Evolutionary conservation across 1,140 invertebrate species (phyloP).

Genomic region (Manduca sexta): DNA sequence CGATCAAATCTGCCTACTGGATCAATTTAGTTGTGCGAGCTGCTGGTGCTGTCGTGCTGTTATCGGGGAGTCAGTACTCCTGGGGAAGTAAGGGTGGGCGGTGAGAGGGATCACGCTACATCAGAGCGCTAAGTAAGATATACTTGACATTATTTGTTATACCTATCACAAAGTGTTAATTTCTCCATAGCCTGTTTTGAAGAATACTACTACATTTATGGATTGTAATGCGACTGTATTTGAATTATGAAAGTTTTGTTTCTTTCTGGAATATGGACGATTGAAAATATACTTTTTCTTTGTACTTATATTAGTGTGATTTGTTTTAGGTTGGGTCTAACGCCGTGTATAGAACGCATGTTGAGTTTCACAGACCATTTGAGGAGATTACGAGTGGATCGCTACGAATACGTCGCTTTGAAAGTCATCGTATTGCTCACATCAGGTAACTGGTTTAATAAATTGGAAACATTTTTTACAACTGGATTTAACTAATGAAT

Average conservation of each 20-base stretch:
- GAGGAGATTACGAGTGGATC: constrained; percentile 90
- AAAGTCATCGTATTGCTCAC: constrained; percentile 96
- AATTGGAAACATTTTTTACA: not conserved
- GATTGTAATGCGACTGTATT: too few relatives aligned
- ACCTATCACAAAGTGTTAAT: too few relatives aligned
- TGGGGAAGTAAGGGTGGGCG: constrained; percentile 87
- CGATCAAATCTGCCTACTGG: constrained; percentile 95
- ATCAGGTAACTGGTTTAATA: constrained; percentile 79
- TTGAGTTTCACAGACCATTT: constrained; percentile 95
- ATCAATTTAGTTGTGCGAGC: constrained; percentile 98
- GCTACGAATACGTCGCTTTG: constrained; percentile 97
- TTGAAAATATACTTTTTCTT: too few relatives aligned
- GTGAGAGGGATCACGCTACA: constrained; percentile 83
- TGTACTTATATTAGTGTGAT: constrained; percentile 4
- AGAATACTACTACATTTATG: too few relatives aligned
- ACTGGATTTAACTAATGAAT: too few relatives aligned
- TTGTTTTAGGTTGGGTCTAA: constrained; percentile 64
- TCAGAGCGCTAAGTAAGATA: constrained; percentile 79
- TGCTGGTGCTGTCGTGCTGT: constrained; percentile 93
- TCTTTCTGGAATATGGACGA: too few relatives aligned
- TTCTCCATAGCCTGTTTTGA: too few relatives aligned
- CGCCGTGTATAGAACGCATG: constrained; percentile 94
- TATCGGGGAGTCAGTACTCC: constrained; percentile 91
- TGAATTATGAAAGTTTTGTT: too few relatives aligned
- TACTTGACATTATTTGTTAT: too few relatives aligned